Evolutionary conservation across 2,113 vertebrate species (phyloP).

Genomic region (Percopsis transmontana): DNA sequence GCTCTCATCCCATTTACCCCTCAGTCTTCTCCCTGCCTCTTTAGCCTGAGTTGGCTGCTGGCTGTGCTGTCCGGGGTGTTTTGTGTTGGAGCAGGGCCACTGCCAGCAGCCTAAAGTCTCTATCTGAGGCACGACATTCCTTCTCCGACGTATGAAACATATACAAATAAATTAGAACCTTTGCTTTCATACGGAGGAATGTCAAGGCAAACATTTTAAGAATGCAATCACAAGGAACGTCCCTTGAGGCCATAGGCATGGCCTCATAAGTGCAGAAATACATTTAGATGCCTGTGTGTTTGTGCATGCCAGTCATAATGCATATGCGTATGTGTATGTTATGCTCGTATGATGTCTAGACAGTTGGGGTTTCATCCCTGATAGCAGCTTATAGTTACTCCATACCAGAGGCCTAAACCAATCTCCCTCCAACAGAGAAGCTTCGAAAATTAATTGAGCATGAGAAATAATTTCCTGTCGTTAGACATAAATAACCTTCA

Average conservation of each 20-base stretch:
- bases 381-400: too few species aligned
- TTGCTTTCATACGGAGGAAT: constrained; percentile 53
- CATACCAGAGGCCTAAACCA: too few species aligned
- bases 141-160: constrained; percentile 43
- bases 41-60: constrained; percentile 20
- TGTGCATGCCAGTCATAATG: not conserved
- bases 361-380: too few species aligned
- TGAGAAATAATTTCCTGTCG: too few species aligned
- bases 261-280: not conserved
- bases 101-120: constrained; percentile 41
- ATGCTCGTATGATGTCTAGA: too few species aligned
- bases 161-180: constrained; percentile 63
- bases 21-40: constrained; percentile 10
- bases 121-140: constrained; percentile 59
- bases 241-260: constrained; percentile 9
- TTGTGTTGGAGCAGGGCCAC: constrained; percentile 33
- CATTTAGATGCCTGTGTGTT: constrained; percentile 1
- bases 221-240: constrained; percentile 49
- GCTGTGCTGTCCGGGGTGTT: constrained; percentile 17
- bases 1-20: constrained; percentile 1
- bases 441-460: too few species aligned
- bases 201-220: constrained; percentile 55
- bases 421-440: too few species aligned
- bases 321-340: not conserved
- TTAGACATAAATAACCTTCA: too few species aligned